Percentiles rank a stretch among this genome's conserved stretches.
Evolutionary conservation across 2,113 vertebrate genomes (phyloP).

Genomic region (Nipponia nippon): DNA sequence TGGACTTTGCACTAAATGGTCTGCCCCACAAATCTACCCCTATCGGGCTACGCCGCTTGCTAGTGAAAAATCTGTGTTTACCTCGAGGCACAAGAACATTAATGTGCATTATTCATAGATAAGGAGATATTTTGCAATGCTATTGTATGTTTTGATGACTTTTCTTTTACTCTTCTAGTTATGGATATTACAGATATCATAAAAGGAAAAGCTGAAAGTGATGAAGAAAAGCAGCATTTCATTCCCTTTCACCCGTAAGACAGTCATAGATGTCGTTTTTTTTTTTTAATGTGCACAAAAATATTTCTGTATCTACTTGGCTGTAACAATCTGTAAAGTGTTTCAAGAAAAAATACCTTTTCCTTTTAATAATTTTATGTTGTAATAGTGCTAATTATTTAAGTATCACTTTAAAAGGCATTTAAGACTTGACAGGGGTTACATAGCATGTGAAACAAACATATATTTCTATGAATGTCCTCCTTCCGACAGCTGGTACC

Average conservation of each 20-base stretch:
- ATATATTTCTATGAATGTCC: background rate
- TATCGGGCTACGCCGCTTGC: background rate
- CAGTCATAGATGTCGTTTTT: background rate
- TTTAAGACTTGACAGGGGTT: background rate
- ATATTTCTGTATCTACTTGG: background rate
- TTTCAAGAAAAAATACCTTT: background rate
- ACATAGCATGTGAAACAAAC: background rate
- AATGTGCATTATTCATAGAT: background rate
- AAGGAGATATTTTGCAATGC: background rate
- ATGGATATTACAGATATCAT: slow-evolving; percentile 98
- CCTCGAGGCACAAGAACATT: background rate
- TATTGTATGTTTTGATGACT: background rate
- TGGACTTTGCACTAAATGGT: background rate
- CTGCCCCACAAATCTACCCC: background rate
- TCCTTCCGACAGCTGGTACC: background rate
- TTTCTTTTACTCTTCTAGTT: slow-evolving; percentile 72
- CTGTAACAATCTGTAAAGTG: background rate
- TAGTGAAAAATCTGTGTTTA: background rate
- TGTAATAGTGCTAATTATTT: background rate
- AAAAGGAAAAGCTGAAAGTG: slow-evolving; percentile 92
- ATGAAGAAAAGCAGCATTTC: slow-evolving; percentile 97
- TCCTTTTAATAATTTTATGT: background rate
- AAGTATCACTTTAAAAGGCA: background rate
- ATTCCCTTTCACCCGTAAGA: slow-evolving; percentile 96
- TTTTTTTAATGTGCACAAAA: background rate